These are phyloP conservation scores for Zootermopsis nevadensis DNA, from an alignment of 2,888 invertebrate species.

Conservation along the genomic window DNA sequence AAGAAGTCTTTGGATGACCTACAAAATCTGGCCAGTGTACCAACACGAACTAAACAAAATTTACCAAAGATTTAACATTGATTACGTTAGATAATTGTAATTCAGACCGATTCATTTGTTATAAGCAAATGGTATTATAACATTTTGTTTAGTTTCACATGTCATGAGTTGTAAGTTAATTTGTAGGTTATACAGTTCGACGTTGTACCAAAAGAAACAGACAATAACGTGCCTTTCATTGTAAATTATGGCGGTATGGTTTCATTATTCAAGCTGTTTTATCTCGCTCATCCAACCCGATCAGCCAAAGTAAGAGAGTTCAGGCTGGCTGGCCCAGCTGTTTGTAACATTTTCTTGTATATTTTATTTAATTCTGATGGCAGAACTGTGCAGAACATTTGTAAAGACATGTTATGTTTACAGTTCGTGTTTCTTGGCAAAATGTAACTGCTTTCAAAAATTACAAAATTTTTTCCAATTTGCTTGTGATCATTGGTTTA, in stretches of 20 bases:
- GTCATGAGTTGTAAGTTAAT: background rate
- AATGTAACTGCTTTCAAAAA: background rate
- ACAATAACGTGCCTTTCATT: conserved; percentile 14
- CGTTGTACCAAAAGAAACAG: background rate
- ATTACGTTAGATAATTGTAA: conserved; percentile 18
- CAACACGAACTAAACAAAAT: conserved; percentile 52
- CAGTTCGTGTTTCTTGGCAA: background rate
- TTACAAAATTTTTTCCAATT: background rate
- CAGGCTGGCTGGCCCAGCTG: background rate
- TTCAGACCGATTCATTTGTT: background rate
- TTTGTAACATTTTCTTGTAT: background rate
- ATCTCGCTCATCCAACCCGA: too few relatives aligned
- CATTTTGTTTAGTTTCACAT: background rate
- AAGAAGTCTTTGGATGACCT: conserved; percentile 80
- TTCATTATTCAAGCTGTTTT: background rate
- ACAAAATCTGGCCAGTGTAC: conserved; percentile 65
- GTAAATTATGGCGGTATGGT: background rate
- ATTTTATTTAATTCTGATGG: background rate
- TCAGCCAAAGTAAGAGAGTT: background rate
- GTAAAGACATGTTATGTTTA: background rate
- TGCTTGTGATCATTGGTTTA: background rate
- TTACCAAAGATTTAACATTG: conserved; percentile 56
- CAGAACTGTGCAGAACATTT: background rate
- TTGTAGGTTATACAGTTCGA: background rate
- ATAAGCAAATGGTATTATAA: background rate